These are phyloP conservation scores for Polydrusus pterygomalis DNA, from an alignment of 2,888 invertebrate species.

Conservation along the genomic window DNA sequence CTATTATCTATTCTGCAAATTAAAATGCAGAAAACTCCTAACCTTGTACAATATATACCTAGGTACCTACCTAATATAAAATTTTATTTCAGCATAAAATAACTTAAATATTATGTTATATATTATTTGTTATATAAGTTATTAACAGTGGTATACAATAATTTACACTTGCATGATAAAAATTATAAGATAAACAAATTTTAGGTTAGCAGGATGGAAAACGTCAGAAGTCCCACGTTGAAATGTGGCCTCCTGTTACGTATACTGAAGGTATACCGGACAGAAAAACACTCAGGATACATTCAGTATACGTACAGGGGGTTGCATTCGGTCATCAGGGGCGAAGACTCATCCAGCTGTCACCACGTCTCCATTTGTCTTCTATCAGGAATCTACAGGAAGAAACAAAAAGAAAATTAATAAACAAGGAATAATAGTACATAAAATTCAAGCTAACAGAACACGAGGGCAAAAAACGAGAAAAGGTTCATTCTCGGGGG, in stretches of 20 bases:
- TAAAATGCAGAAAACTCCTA: no score
- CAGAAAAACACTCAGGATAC: conserved; percentile 98
- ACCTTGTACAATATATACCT: no score
- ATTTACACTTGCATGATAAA: neutral
- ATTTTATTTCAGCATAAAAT: no score
- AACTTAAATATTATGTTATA: neutral
- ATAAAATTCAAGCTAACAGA: conserved; percentile 32
- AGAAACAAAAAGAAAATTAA: conserved; percentile 33
- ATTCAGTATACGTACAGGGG: conserved; percentile 99
- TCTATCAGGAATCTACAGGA: conserved; percentile 32
- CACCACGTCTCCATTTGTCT: conserved; percentile 20
- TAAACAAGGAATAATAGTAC: conserved; percentile 26
- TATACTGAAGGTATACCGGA: conserved; percentile 99
- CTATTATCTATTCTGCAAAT: no score
- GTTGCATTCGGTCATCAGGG: conserved; percentile 75
- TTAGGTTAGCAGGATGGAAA: neutral
- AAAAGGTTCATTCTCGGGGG: conserved; percentile 51
- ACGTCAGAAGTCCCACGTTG: conserved; percentile 72
- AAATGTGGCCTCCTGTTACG: conserved; percentile 97
- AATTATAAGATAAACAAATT: conserved; percentile 13
- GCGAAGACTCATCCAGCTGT: conserved; percentile 32
- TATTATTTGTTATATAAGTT: neutral
- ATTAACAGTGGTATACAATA: no score
- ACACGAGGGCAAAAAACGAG: conserved; percentile 18
- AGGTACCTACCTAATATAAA: no score